Evolutionary conservation across 2,888 invertebrate genomes (phyloP), one percentile per base, ranked within the genome.

Genomic region (Leucophora obtusa): DNA sequence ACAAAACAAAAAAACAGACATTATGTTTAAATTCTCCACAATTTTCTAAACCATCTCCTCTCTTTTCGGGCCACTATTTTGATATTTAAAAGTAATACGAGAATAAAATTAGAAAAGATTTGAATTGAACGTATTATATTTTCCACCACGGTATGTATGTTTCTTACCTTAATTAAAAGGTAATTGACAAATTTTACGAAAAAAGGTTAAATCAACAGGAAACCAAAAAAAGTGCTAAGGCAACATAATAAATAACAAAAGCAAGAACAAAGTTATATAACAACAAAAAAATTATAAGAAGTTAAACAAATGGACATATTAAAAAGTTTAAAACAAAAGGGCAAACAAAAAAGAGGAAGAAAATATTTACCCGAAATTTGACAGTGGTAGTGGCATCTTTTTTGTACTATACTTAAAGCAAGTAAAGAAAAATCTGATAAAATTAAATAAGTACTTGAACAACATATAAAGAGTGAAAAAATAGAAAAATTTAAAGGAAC

Each of bases 121-220:
- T n/a, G n/a, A n/a, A n/a, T n/a, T n/a, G n/a, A n/a, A n/a, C n/a
- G n/a, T n/a, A n/a, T n/a, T n/a, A n/a, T n/a, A n/a, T n/a, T n/a
- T n/a, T n/a, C n/a, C n/a, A n/a, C n/a, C n/a, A n/a, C n/a, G n/a
- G n/a, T n/a, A n/a, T 21, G 15, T 15, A 24, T 24, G 35, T 35
- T 54, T 65, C 53, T 63, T 17, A 51, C 63, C 65, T 73, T 69
- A 78, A 68, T 78, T 73, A 73, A 78, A 78, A 63, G 63, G 68
- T 63, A 51, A 53, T 69, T 69, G 58, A 68, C 56, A 63, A 69
- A 69, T 58, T 21, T 50, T 9, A 47, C 43, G 11, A 63, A 56
- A 59, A 73, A 77, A 59, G 59, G 58, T 63, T 78, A 38, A 56
- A 62, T 33, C 50, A 66, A 54, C 43, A 77, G 17, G 50, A 62